A percentile compares a stretch with the other conserved stretches of the same genome.
These are phyloP conservation scores for Cryptus armator DNA, from an alignment of 2,888 invertebrate species.

Conservation along the genomic window DNA sequence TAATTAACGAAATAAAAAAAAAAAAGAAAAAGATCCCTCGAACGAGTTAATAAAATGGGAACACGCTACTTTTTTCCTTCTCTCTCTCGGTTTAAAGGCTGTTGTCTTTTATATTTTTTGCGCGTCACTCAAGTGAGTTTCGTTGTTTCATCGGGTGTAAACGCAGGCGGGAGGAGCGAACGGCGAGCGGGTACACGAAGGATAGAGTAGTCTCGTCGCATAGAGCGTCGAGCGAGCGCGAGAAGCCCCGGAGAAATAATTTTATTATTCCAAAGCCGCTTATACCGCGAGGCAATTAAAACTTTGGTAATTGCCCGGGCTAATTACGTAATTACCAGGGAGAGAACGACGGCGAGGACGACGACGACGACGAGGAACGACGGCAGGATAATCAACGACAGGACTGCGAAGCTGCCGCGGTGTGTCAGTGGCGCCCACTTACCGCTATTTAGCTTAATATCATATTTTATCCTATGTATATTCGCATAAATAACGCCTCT, in stretches of 20 bases:
- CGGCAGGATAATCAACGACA: conserved; percentile 38
- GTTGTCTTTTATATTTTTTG: conserved; percentile 10
- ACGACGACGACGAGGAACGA: conserved; percentile 42
- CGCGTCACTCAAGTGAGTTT: conserved; percentile 30
- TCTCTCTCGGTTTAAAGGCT: conserved; percentile 37
- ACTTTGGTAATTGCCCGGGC: conserved; percentile 82
- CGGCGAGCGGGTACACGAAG: conserved; percentile 10
- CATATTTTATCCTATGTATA: neutral
- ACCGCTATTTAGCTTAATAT: neutral
- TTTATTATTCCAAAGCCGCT: conserved; percentile 79
- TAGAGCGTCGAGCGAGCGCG: conserved; percentile 57
- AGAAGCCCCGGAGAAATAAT: conserved; percentile 73
- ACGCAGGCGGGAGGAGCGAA: neutral
- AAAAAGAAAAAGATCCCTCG: neutral
- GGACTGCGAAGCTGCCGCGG: neutral
- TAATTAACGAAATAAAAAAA: conserved; percentile 9
- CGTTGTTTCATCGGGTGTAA: conserved; percentile 38
- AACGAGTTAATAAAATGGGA: conserved; percentile 26
- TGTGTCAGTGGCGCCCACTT: neutral
- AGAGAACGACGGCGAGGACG: conserved; percentile 43
- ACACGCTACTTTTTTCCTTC: neutral
- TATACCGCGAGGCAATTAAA: conserved; percentile 81
- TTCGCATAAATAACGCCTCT: neutral
- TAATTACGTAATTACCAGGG: conserved; percentile 79
- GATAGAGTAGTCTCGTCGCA: conserved; percentile 59